These are phyloP conservation scores for Trachelus stipa DNA, from an alignment of 2,888 invertebrate species.

Conservation along the genomic window DNA sequence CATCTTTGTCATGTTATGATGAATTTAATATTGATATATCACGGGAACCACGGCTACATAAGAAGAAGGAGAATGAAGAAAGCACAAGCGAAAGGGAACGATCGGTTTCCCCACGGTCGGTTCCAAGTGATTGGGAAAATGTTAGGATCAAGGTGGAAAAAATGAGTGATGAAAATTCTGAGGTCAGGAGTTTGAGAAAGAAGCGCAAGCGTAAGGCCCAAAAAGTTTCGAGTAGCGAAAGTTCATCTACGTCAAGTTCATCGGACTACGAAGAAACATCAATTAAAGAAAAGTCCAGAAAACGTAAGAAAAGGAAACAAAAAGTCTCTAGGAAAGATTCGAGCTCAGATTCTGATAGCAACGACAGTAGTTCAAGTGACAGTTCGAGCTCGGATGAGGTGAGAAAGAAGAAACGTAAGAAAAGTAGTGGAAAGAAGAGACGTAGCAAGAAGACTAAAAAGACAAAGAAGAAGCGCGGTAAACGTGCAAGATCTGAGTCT, in stretches of 20 bases:
- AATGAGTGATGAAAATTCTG: constrained; percentile 47
- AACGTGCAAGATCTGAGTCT: constrained; percentile 46
- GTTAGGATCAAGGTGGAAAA: constrained; percentile 56
- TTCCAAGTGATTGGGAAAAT: constrained; percentile 59
- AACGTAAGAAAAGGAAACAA: constrained; percentile 36
- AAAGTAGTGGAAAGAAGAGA: constrained; percentile 42
- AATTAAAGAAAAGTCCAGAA: constrained; percentile 26
- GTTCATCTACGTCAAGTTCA: constrained; percentile 30
- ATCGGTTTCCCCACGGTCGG: constrained; percentile 40
- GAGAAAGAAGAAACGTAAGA: constrained; percentile 35
- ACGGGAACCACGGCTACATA: neutral
- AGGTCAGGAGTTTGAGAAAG: constrained; percentile 22
- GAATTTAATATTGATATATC: constrained; percentile 21
- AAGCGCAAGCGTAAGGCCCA: constrained; percentile 16
- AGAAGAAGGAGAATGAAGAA: neutral
- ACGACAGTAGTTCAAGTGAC: constrained; percentile 48
- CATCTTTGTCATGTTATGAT: constrained; percentile 18
- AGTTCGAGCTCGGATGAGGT: constrained; percentile 43
- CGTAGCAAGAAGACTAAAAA: constrained; percentile 45
- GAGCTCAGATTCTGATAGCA: constrained; percentile 47
- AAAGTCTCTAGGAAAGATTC: constrained; percentile 30
- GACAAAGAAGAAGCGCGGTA: constrained; percentile 48
- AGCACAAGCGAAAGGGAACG: neutral
- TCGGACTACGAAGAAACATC: constrained; percentile 16
- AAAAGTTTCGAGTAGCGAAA: constrained; percentile 30